Evolutionary conservation across 2,888 invertebrate species (phyloP).

Genomic region (Criorhina ranunculi): DNA sequence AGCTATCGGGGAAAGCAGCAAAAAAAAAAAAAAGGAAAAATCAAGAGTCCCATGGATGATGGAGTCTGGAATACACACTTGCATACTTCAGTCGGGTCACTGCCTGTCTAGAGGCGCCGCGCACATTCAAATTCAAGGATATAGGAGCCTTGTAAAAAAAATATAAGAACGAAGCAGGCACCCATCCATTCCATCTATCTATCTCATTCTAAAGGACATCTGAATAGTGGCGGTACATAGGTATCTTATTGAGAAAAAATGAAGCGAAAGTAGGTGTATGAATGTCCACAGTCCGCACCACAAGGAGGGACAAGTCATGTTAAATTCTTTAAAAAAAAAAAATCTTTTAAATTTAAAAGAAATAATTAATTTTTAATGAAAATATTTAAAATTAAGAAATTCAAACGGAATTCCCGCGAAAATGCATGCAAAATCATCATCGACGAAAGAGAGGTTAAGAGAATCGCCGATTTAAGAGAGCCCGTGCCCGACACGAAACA

Average conservation of each 20-base stretch:
- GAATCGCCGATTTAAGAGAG: slow-evolving; percentile 12
- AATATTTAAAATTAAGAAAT: slow-evolving; percentile 19
- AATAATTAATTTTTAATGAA: slow-evolving; percentile 1
- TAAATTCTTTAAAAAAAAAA: too few relatives aligned
- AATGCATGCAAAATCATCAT: slow-evolving; percentile 8
- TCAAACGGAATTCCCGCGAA: slow-evolving; percentile 44
- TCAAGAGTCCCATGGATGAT: slow-evolving; percentile 76
- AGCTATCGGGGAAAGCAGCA: slow-evolving; percentile 71
- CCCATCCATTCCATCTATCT: slow-evolving; percentile 41
- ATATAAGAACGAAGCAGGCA: slow-evolving; percentile 48
- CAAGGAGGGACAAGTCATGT: too few relatives aligned
- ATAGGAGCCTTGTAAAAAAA: slow-evolving; percentile 74
- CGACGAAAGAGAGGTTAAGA: slow-evolving; percentile 31
- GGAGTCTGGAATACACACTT: slow-evolving; percentile 77
- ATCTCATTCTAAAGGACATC: slow-evolving; percentile 70
- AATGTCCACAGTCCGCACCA: too few relatives aligned
- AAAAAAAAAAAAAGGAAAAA: slow-evolving; percentile 53
- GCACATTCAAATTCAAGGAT: slow-evolving; percentile 77
- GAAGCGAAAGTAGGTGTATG: not conserved
- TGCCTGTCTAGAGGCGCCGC: slow-evolving; percentile 77
- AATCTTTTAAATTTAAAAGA: too few relatives aligned
- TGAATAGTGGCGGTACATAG: slow-evolving; percentile 4
- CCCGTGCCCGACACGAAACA: too few relatives aligned
- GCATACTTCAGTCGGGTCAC: slow-evolving; percentile 77
- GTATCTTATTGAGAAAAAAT: slow-evolving; percentile 19